Evolutionary conservation across 2,888 invertebrate genomes (phyloP), one percentile per base, ranked within the genome.

Genomic region (Philopedon plagiatum): DNA sequence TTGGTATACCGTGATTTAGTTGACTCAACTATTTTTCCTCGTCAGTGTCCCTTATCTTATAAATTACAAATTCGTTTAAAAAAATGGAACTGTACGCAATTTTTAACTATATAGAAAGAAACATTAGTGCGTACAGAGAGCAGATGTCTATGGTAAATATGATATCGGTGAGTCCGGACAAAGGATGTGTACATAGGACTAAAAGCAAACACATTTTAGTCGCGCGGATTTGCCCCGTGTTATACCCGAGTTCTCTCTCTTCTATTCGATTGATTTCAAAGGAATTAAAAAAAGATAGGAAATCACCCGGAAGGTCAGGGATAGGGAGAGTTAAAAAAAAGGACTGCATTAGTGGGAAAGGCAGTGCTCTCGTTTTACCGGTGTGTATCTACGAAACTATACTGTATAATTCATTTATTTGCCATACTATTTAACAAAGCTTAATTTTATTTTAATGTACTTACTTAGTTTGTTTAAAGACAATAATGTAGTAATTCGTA

Each of bases 171-270:
- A 81, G 83, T 79, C 82, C 83, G 83, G 69, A 71, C 83, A 85
- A 85, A 85, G 85, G 83, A 82, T 85, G 85, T 85, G 85, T 85
- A 85, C 85, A 85, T 85, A 85, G 85, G 85, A 85, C 84, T 81
- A 81, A 83, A 82, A 84, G 85, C 81, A 85, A 85, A 75, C 70
- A 75, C 62, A 70, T 75, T 75, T 70, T 61, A 75, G 66, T 73
- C 72, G 76, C 75, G 76, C 77, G 75, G 68, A 73, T 75, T 73
- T 66, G 61, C 75, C 67, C 65, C 64, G 71, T 46, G 54, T 67
- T 65, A 62, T 73, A 62, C 75, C 69, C 65, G 15, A 37, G 60
- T 57, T 49, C 73, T 69, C 65, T 64, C 60, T 15, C 62, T 73
- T 64, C 46, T 26, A 63, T 57, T 46, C 51, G 46, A 37, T 46